Percentiles rank a stretch among this genome's conserved stretches.
phyloP scores from a whole-genome alignment of 2,888 invertebrate genomes.

The Ditula angustiorana region DNA sequence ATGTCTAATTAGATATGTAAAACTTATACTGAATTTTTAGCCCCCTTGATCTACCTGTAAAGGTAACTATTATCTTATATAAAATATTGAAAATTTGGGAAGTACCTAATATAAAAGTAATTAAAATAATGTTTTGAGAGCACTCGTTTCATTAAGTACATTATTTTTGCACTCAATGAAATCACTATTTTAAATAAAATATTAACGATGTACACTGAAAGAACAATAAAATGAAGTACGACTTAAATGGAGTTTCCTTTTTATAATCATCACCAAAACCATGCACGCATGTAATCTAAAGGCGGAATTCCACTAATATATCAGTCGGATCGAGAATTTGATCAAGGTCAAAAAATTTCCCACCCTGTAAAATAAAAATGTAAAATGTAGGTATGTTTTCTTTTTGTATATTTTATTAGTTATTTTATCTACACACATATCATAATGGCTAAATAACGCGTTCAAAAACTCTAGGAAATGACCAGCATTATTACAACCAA shows the following conservation, averaged over 20 bases:
- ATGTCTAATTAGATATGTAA: constrained; percentile 24
- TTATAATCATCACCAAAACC: background rate
- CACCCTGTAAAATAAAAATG: too few relatives aligned
- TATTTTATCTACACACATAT: too few relatives aligned
- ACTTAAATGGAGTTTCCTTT: constrained; percentile 47
- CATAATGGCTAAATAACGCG: too few relatives aligned
- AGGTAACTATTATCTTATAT: constrained; percentile 41
- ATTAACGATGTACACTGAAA: constrained; percentile 73
- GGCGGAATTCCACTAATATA: too few relatives aligned
- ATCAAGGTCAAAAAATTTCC: too few relatives aligned
- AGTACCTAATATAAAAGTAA: constrained; percentile 47
- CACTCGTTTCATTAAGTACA: constrained; percentile 77
- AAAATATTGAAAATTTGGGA: constrained; percentile 41
- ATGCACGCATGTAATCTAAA: too few relatives aligned
- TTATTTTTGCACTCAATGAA: constrained; percentile 82
- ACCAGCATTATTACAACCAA: too few relatives aligned
- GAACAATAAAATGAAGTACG: constrained; percentile 67
- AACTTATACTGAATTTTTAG: constrained; percentile 35
- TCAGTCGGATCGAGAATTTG: too few relatives aligned
- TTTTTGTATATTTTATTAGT: too few relatives aligned
- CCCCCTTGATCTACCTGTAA: constrained; percentile 37
- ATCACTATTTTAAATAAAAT: constrained; percentile 82
- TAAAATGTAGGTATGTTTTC: too few relatives aligned
- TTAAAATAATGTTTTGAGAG: constrained; percentile 67
- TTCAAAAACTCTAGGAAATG: too few relatives aligned